phyloP scores from a whole-genome alignment of 2,113 vertebrate genomes.

The Sisor rabdophorus region DNA sequence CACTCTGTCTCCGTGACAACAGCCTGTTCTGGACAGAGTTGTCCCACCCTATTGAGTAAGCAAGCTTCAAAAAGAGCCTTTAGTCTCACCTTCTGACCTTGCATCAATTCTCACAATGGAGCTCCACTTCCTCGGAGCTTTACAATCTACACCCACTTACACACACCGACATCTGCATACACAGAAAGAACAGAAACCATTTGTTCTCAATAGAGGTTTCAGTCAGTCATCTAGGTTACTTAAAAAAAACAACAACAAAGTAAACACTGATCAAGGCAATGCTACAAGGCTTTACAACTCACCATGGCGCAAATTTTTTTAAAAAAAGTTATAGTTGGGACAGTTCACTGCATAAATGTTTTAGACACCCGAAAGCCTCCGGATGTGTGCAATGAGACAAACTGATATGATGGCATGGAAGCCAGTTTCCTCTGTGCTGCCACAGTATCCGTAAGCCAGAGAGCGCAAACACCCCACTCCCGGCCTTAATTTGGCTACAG shows the following conservation, averaged over 20 bases:
- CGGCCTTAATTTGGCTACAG: slow-evolving; percentile 84
- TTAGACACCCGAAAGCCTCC: slow-evolving; percentile 4
- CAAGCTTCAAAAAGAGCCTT: slow-evolving; percentile 42
- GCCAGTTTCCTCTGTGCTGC: slow-evolving; percentile 11
- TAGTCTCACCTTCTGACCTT: slow-evolving; percentile 29
- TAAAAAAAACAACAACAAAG: neutral
- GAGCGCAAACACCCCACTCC: slow-evolving; percentile 98
- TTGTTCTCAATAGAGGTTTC: neutral
- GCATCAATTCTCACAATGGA: slow-evolving; percentile 32
- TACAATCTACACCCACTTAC: slow-evolving; percentile 28
- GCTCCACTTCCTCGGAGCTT: slow-evolving; percentile 41
- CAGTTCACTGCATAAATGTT: too few relatives aligned
- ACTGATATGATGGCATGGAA: slow-evolving; percentile 1
- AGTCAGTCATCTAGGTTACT: neutral
- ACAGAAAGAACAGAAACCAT: slow-evolving; percentile 2
- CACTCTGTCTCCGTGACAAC: slow-evolving; percentile 36
- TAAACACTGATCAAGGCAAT: too few relatives aligned
- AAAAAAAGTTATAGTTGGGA: neutral
- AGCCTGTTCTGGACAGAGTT: slow-evolving; percentile 36
- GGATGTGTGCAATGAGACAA: slow-evolving; percentile 3
- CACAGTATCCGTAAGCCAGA: slow-evolving; percentile 77
- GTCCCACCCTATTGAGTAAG: slow-evolving; percentile 38
- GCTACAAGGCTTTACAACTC: neutral
- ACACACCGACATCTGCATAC: neutral
- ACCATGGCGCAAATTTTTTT: too few relatives aligned